Percentiles rank a stretch among this genome's conserved stretches.
These are phyloP conservation scores for Laterallus jamaicensis DNA, from an alignment of 2,113 vertebrate genomes.

Conservation along the genomic window DNA sequence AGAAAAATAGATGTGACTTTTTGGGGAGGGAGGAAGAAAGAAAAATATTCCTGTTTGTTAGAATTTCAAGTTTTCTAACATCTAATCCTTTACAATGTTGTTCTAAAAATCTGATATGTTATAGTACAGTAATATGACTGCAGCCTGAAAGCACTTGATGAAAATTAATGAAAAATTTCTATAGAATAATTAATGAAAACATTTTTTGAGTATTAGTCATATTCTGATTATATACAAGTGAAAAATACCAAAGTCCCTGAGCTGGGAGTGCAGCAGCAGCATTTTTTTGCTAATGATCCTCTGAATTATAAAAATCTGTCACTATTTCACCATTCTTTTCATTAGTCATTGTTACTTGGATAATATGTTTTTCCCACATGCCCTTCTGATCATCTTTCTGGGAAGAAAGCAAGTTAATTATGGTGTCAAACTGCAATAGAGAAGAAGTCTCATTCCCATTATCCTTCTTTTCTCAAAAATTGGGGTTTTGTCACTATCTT, in stretches of 20 bases:
- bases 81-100: not conserved
- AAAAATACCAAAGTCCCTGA: slow-evolving; percentile 4
- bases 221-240: not conserved
- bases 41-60: not conserved
- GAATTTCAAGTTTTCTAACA: not conserved
- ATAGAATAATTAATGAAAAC: not conserved
- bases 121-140: not conserved
- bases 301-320: slow-evolving; percentile 21
- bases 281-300: slow-evolving; percentile 3
- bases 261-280: not conserved
- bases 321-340: slow-evolving; percentile 7
- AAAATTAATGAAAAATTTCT: not conserved
- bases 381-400: not conserved
- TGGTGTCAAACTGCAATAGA: slow-evolving; percentile 38
- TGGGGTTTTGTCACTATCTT: slow-evolving; percentile 22
- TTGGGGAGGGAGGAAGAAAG: rapidly evolving
- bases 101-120: not conserved
- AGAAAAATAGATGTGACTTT: not conserved
- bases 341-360: slow-evolving; percentile 28
- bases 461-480: slow-evolving; percentile 27
- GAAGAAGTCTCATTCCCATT: slow-evolving; percentile 62
- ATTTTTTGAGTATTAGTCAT: not conserved
- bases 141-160: not conserved
- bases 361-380: slow-evolving; percentile 3
- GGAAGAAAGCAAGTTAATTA: slow-evolving; percentile 57